Base-by-base conservation (phyloP, 2,113 vertebrate genomes). In the Plotosus lineatus region DNA sequence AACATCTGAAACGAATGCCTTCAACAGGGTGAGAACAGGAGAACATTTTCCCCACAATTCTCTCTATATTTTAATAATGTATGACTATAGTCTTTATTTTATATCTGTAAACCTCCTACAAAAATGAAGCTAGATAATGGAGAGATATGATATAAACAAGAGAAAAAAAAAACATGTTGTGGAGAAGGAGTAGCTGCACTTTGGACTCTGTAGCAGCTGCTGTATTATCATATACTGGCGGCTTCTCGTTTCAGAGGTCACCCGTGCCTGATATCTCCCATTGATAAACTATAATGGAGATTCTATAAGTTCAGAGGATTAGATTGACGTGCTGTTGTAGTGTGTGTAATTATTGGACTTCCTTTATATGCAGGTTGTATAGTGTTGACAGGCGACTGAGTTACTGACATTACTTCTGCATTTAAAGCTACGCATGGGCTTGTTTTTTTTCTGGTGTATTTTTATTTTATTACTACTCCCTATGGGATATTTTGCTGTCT, bases 401-500 rank as follows among this genome's bases (percentile, higher is more conserved):
- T 31, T 36, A 17, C 2, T 66, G 46, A 48, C 63, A 69, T 76
- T 82, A 56, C 50, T 60, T 73, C n/a, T 48, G 71, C 48, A 68
- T 15, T 74, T 83, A 56, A 44, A 53, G 55, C 50, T 76, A 31
- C 71, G 46, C 60, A 26, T 82, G 48, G 19, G 68, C 26, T 78
- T 76, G 60, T 80, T 65, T 65, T 75, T n/a, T 26, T 76, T 80
- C 3, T 76, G 77, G 28, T 74, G 28, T 75, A 38, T 73, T 55
- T 78, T 74, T 84, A 44, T 75, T 79, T 66, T 71, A 68, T 42
- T 79, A 50, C 38, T 26, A 48, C 69, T 86, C 85, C 82, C 85
- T 83, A 83, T 86, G 85, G 85, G 85, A 86, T 82, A 48, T 53
- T 26, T 83, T 68, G 44, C 72, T 77, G 76, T 53, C 73, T 80